Conservation (phyloP, 2,113 vertebrate species). For the Elachura formosa region DNA sequence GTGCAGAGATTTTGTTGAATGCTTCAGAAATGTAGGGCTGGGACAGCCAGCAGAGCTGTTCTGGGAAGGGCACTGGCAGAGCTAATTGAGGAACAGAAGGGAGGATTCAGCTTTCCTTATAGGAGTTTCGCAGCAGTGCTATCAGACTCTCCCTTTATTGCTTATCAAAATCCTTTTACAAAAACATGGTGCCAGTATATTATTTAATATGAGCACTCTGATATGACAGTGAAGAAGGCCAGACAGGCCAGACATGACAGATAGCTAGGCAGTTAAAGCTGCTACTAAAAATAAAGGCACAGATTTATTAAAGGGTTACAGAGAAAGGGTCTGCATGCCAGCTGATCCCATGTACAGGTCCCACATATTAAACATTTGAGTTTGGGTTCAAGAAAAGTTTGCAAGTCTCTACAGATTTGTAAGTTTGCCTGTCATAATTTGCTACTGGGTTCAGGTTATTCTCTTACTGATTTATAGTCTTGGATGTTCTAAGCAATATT, state of each 20-base stretch:
- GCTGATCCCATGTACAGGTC: neutral
- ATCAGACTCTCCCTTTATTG: neutral
- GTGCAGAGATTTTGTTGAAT: neutral
- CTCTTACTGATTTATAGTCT: neutral
- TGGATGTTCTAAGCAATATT: slow-evolving; percentile 3
- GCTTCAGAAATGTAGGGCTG: neutral
- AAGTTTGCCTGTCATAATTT: slow-evolving; percentile 18
- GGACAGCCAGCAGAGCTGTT: neutral
- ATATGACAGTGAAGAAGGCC: slow-evolving; percentile 34
- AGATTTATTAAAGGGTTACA: slow-evolving; percentile 36
- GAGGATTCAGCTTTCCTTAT: neutral
- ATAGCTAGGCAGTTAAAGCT: slow-evolving; percentile 8
- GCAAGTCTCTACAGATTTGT: neutral
- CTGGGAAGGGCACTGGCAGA: neutral
- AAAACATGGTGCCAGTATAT: slow-evolving; percentile 36
- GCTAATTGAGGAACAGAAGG: neutral
- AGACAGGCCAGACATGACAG: slow-evolving; percentile 41
- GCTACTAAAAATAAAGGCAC: slow-evolving; percentile 43
- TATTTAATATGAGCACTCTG: slow-evolving; percentile 36
- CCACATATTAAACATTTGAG: neutral
- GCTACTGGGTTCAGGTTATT: neutral
- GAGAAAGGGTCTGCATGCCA: slow-evolving; percentile 14
- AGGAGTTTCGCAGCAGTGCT: neutral
- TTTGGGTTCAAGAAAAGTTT: slow-evolving; percentile 6
- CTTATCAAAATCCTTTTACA: slow-evolving; percentile 23